Evolutionary conservation across 2,113 vertebrate genomes (phyloP), one percentile per base, ranked within the genome.

Genomic region (Micromys minutus): DNA sequence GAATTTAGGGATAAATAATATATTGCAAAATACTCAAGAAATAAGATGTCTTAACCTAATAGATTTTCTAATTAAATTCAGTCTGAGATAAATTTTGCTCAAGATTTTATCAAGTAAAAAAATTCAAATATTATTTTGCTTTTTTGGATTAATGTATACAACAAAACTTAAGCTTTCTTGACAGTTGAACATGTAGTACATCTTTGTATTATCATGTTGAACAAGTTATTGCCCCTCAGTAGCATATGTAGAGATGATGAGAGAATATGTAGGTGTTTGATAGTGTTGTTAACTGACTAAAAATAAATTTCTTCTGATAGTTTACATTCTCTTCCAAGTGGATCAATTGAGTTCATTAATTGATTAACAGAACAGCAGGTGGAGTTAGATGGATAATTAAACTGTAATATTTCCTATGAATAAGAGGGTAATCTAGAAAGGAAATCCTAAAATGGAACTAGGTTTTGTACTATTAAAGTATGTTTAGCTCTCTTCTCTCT

Each of bases 41-140:
- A 83, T 47, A 95, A 29, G n/a, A 88, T 89, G 63, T 72, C 39
- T 94, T 83, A 39, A 90, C 26, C 16, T 76, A 89, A 57, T 65
- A 15, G 24, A 89, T 91, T 96, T 89, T 80, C 59, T 89, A 52
- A 91, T 89, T 83, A 91, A 93, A 91, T 72, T 26, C 63, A 92
- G 13, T 36, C 13, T 91, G 39, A 69, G 47, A 19, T 89, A 86
- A 81, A 86, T 95, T 45, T 79, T 89, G 34, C 75, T 94, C 45
- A 76, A 65, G 29, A 39, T 50, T 90, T 74, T 81, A 52, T 67
- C 59, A 47, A 84, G 72, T 89, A 92, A 84, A 85, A 90, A 39
- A 39, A 36, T 52, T 87, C 19, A 84, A 50, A 47, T 50, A 94
- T 39, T 87, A 36, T 26, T 92, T 75, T 86, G 71, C 57, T 88